Evolutionary conservation across 2,888 invertebrate species (phyloP).

Genomic region (Dolichopus griseipennis): DNA sequence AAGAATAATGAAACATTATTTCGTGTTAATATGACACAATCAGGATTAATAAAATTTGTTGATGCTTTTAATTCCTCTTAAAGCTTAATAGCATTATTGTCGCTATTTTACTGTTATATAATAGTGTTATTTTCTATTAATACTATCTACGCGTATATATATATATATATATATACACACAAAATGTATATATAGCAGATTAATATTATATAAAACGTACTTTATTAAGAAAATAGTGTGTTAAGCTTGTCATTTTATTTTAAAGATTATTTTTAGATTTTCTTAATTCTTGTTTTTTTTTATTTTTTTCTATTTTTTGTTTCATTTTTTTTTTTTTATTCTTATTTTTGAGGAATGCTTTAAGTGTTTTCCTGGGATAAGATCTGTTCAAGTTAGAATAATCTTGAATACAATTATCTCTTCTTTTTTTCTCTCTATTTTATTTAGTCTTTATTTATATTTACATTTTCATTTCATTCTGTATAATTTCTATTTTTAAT

Average conservation of each 20-base stretch:
- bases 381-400: too few species aligned
- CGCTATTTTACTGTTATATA: background rate
- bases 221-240: background rate
- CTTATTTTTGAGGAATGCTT: background rate
- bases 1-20: background rate
- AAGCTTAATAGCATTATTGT: constrained; percentile 6
- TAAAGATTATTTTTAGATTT: background rate
- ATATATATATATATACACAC: background rate
- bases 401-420: too few species aligned
- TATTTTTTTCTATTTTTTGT: background rate
- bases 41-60: background rate
- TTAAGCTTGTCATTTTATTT: background rate
- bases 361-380: background rate
- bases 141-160: too few species aligned
- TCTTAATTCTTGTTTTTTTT: background rate
- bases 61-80: background rate
- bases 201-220: background rate
- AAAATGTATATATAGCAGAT: background rate
- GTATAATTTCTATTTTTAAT: background rate
- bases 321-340: too few species aligned
- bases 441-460: too few species aligned
- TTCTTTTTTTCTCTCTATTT: too few species aligned
- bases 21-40: constrained; percentile 1
- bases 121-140: too few species aligned
- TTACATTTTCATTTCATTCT: background rate